Conservation (phyloP, 2,888 invertebrate genomes). For the Cylindroiulus punctatus region DNA sequence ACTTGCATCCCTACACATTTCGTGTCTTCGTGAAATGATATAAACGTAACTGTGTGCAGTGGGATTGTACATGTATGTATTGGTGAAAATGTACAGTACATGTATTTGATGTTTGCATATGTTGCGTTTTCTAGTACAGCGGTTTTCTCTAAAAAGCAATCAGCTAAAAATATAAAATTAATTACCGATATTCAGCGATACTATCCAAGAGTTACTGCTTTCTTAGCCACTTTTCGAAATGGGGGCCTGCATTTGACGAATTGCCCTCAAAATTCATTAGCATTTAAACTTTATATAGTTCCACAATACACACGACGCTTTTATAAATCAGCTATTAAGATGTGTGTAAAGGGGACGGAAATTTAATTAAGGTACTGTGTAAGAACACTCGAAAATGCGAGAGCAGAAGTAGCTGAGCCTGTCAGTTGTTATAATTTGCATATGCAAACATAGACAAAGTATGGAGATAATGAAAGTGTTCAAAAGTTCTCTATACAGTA, state of each 20-base stretch:
- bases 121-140: too few relatives aligned
- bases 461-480: conserved; percentile 28
- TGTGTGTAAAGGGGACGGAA: not conserved
- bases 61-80: too few relatives aligned
- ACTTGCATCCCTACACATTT: too few relatives aligned
- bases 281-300: conserved; percentile 3
- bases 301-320: not conserved
- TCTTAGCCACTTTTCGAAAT: not conserved
- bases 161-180: not conserved
- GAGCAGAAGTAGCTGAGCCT: not conserved
- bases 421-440: conserved; percentile 19
- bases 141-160: too few relatives aligned
- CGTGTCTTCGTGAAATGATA: too few relatives aligned
- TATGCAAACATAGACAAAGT: conserved; percentile 1
- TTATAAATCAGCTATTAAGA: conserved; percentile 34
- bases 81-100: too few relatives aligned
- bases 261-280: conserved; percentile 13
- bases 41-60: too few relatives aligned
- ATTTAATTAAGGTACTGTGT: conserved; percentile 29
- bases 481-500: conserved; percentile 25
- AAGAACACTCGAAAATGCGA: conserved; percentile 22
- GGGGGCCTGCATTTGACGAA: not conserved
- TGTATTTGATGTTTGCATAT: too few relatives aligned
- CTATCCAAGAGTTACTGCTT: not conserved
- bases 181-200: not conserved